Evolutionary conservation across 2,888 invertebrate species (phyloP), one percentile per base, ranked within the genome.

Genomic region (Xestobium rufovillosum): DNA sequence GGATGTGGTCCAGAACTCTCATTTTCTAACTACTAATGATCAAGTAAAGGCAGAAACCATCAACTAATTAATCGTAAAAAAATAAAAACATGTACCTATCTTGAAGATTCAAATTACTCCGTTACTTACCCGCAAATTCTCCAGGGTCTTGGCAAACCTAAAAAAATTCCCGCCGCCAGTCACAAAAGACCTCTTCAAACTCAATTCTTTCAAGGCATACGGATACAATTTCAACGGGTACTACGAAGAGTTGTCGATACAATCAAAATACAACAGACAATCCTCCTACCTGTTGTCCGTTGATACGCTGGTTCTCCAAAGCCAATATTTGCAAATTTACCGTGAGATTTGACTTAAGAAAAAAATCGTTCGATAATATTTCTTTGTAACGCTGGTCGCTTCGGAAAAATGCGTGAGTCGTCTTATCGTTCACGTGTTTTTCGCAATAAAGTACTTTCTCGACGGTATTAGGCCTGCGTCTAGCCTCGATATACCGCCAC

Each of bases 161-260:
- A 63, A 64, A 50, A 64, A 65, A 16, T 47, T 35, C 12, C 41
- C 43, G 11, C 49, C 46, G 25, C 48, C 48, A 28, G 47, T 49
- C 9, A 65, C 50, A 37, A 47, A 47, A 1, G 57, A 55, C 33
- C 75, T 75, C 19, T 68, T 66, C 2, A 76, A 67, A 9, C 78
- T 78, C 1, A 87, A 55, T 31, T 71, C 72, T 49, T 70, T 74
- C 25, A 86, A 57, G 0, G 71, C 69, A 2, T 59, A 50, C 0
- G 86, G 86, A 55, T 85, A 84, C 47, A 75, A 68, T 3, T 69
- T 67, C 34, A 85, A 68, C 23, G 65, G 68, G 1, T 78, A 71
- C 83, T 84, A 50, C 36, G n/a, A 6, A 36, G 13, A 9, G 9
- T 9, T 13, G 36, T 33, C 1, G 15, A 13, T 33, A 14, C 23